These are phyloP conservation scores for Ceryle rudis DNA, from an alignment of 2,797 vertebrate genomes.

Conservation along the genomic window DNA sequence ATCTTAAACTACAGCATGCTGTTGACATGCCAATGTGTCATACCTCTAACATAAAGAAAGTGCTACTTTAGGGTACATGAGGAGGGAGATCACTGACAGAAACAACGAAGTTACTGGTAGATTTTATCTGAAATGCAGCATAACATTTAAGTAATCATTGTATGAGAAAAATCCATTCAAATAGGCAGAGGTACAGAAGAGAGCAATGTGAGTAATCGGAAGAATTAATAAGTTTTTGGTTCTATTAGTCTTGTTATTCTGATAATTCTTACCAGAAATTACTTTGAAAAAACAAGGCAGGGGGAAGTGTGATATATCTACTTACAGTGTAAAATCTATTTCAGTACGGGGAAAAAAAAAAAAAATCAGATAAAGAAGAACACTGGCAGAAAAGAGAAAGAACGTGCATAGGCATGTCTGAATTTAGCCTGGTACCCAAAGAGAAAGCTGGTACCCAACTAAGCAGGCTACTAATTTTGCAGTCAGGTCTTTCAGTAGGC, in stretches of 20 bases:
- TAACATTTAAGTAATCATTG: not conserved
- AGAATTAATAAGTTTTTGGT: not conserved
- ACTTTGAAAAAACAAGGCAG: not conserved
- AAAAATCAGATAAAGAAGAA: not conserved
- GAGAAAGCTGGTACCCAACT: not conserved
- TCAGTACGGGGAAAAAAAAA: not conserved
- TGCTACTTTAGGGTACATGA: not conserved
- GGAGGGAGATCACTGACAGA: not conserved
- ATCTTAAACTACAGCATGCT: fast-evolving
- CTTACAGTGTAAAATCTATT: not conserved
- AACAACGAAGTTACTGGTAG: not conserved
- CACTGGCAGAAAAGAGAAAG: not conserved
- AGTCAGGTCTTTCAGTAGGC: not conserved
- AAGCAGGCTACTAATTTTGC: not conserved
- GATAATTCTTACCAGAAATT: not conserved
- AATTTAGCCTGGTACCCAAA: not conserved
- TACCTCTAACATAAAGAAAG: not conserved
- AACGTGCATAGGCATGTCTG: not conserved
- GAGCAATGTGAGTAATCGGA: fast-evolving
- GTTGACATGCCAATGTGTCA: not conserved
- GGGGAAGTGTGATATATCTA: not conserved
- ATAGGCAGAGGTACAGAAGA: not conserved
- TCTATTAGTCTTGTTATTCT: not conserved
- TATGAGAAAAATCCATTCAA: not conserved
- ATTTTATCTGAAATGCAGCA: not conserved